Base-by-base conservation (phyloP, 1,140 invertebrate species). In the Anagrus nilaparvatae region DNA sequence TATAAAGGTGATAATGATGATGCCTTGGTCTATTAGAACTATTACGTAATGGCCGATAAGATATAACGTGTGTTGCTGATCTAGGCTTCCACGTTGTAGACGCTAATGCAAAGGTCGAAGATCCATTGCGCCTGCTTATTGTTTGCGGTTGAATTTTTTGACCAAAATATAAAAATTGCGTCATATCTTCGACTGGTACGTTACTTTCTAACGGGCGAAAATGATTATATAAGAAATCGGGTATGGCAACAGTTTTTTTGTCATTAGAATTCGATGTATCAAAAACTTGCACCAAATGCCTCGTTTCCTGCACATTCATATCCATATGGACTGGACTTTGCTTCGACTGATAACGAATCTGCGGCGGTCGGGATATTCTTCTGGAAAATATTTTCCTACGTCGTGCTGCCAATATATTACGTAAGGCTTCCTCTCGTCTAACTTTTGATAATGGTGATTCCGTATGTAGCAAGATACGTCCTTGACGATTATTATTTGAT, bases 101-200 rank as follows among this genome's bases (percentile, higher is more conserved):
- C 1, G 52, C 57, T 5, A 45, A 30, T 16, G 52, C 54, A 2
- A 52, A 37, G n/a, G n/a, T n/a, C n/a, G n/a, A n/a, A n/a, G n/a
- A n/a, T n/a, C n/a, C n/a, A n/a, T 29, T 48, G 7, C 49, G 47
- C 1, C n/a, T 31, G 32, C 54, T 61, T n/a, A 54, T 53, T 28
- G 23, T 43, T 10, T 64, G 61, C 0, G 58, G 56, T 1, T 61
- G 67, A n/a, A 81, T 43, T 53, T 81, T 80, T 53, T 79, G 75
- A 0, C 79, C 79, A 56, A 82, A 82, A 47, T 71, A 77, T n/a
- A 79, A 61, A 58, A 81, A 82, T 25, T 79, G 78, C 31, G 76
- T 73, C 64, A 80, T 73, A 47, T 79, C 78, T 53, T 79, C 78
- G 21, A 74, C 70, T 0, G 74, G 72, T 29, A 78, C 59, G 52